A percentile compares a stretch with the other conserved stretches of the same genome.
Evolutionary conservation across 2,888 invertebrate species (phyloP).

Genomic region (Clusia tigrina): DNA sequence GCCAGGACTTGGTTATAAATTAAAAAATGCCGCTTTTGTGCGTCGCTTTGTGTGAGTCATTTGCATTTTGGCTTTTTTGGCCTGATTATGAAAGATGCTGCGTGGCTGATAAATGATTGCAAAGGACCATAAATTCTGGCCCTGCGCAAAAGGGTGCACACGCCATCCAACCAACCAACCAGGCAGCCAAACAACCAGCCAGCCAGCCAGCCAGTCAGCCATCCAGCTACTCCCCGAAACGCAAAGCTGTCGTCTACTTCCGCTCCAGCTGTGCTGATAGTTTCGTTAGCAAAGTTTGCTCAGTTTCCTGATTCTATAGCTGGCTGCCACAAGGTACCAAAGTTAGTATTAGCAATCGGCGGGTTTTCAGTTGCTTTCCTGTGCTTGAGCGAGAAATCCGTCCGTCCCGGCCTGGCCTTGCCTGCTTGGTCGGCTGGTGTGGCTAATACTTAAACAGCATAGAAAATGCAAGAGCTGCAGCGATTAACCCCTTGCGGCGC

Average conservation of each 20-base stretch:
- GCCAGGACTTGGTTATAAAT: constrained; percentile 49
- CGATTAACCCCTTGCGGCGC: constrained; percentile 59
- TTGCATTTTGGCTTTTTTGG: constrained; percentile 56
- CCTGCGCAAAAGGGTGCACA: constrained; percentile 28
- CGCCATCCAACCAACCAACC: neutral
- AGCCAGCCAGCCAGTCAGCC: neutral
- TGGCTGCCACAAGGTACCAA: neutral
- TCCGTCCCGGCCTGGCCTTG: neutral
- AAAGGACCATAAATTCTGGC: constrained; percentile 42
- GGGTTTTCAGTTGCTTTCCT: too few species aligned
- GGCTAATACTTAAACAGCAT: constrained; percentile 36
- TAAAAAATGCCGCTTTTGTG: constrained; percentile 48
- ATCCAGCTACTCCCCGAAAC: constrained; percentile 16
- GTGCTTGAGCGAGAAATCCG: constrained; percentile 8
- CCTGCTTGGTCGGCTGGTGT: neutral
- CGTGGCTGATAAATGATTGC: constrained; percentile 61
- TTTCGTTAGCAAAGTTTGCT: neutral
- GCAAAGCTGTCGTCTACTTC: neutral
- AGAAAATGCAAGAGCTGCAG: constrained; percentile 39
- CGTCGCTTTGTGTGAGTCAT: constrained; percentile 46
- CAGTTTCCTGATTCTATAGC: neutral
- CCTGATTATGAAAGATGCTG: constrained; percentile 63
- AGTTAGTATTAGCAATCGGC: neutral
- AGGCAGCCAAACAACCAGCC: constrained; percentile 20
- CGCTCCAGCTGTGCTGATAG: constrained; percentile 2